Evolutionary conservation across 1,140 invertebrate species (phyloP).

Genomic region (Drosophila obscura): DNA sequence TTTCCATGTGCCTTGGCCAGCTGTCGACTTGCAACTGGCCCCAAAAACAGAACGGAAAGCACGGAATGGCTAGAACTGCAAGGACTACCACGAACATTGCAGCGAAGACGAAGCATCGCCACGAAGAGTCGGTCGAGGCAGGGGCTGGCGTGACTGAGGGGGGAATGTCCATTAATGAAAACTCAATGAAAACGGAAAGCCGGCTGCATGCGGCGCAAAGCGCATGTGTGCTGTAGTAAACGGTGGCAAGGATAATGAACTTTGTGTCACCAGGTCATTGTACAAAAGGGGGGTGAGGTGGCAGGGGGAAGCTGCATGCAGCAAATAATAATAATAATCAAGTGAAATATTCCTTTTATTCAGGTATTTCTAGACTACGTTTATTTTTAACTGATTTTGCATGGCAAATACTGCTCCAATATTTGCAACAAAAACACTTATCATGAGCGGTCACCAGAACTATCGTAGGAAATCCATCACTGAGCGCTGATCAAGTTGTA

Average conservation of each 20-base stretch:
- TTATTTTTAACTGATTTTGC: no score
- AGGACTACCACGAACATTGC: conserved; percentile 54
- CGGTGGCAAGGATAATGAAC: conserved; percentile 49
- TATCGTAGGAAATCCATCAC: no score
- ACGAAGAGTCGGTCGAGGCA: conserved; percentile 21
- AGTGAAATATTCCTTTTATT: no score
- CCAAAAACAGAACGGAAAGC: conserved; percentile 16
- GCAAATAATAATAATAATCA: no score
- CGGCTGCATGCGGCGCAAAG: conserved; percentile 34
- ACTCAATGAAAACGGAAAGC: conserved; percentile 51
- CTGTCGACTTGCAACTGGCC: conserved; percentile 76
- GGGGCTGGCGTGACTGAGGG: not conserved
- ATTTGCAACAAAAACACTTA: no score
- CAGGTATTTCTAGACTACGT: no score
- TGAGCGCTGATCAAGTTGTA: no score
- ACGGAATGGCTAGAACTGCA: conserved; percentile 52
- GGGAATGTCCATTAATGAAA: conserved; percentile 61
- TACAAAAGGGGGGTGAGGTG: no score
- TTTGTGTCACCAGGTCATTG: not conserved
- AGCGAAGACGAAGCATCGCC: conserved; percentile 37
- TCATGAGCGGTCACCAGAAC: no score
- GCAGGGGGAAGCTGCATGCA: no score
- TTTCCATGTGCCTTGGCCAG: conserved; percentile 64
- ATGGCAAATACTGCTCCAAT: no score
- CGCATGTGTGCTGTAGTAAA: conserved; percentile 60